Base-by-base conservation (phyloP, 2,797 vertebrate species). In the Neosilurus mollespiculum region DNA sequence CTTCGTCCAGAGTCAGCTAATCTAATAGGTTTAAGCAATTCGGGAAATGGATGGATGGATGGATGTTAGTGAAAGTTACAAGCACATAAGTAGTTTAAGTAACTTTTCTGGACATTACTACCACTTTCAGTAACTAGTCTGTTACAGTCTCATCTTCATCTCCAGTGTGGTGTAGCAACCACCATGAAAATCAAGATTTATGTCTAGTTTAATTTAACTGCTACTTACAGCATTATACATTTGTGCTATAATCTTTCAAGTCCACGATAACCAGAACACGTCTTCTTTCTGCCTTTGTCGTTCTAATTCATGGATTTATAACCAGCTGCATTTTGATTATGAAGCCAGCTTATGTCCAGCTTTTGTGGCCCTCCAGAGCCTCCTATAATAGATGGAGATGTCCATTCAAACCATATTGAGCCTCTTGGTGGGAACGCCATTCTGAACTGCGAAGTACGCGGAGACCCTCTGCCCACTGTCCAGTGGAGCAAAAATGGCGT, bases 401-500 rank as follows among this genome's bases (percentile, higher is more conserved):
- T 93, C 81, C 94, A 95, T 87, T 94, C 95, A 10, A 97, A 95
- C 86, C 93, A 92, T 86, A 96, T 97, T 5, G 96, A 97, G 86
- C 95, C 96, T 24, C 91, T 98, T 78, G 98, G 98, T 20, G 96
- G 97, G 20, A 98, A 97, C 7, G 96, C 96, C 81, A 89, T 99
- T 87, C 86, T 99, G 81, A 96, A 96, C 84, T 99, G 98, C 81
- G 96, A 97, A 87, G 97, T 98, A 30, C 93, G 94, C 78, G 98
- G 98, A 89, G 96, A 99, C 86, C 98, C 98, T 0, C 91, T 93
- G 80, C 98, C 98, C 65, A 96, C 91, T 70, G 98, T 99, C 86
- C 96, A 95, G 85, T 99, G 98, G 98, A 97, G 93, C 91, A 97
- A 96, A 90, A 94, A 93, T 62, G 97, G 97, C 69, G 90, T 96